Percentiles rank a stretch among this genome's conserved stretches.
Evolutionary conservation across 2,888 invertebrate species (phyloP).

Genomic region (Pinctada fucata): DNA sequence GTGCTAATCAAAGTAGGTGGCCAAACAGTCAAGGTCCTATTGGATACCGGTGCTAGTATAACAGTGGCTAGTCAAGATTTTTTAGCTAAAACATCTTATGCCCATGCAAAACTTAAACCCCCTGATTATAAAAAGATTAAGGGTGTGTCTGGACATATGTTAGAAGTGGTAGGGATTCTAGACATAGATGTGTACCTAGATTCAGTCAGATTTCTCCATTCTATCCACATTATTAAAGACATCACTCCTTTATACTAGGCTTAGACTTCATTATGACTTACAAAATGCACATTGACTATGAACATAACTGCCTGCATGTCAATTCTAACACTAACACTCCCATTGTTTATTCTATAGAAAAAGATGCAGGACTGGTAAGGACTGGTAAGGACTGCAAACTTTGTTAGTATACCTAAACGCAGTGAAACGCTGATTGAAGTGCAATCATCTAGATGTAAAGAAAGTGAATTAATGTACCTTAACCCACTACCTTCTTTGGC

Average conservation of each 20-base stretch:
- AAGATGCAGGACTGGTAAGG: conserved; percentile 10
- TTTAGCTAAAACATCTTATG: conserved; percentile 6
- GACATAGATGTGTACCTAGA: conserved; percentile 1
- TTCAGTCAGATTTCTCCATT: neutral
- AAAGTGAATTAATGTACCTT: neutral
- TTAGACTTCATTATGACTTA: conserved; percentile 38
- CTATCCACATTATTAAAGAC: conserved; percentile 32
- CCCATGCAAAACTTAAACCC: neutral
- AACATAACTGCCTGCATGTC: conserved; percentile 13
- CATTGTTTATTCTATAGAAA: neutral
- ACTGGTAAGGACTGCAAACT: neutral
- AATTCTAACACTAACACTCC: conserved; percentile 4
- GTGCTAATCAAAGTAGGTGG: conserved; percentile 3
- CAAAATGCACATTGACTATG: conserved; percentile 36
- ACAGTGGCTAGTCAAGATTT: conserved; percentile 12
- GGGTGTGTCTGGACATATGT: conserved; percentile 4
- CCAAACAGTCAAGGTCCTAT: neutral
- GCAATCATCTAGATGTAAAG: neutral
- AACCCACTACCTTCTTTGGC: neutral
- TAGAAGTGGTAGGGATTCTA: conserved; percentile 8
- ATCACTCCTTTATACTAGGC: conserved; percentile 40
- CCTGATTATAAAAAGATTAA: neutral
- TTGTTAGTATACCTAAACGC: neutral
- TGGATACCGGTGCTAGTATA: conserved; percentile 18
- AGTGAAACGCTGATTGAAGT: neutral